These are phyloP conservation scores for Drosophila nigrodunni DNA, from an alignment of 1,140 invertebrate species.

Conservation along the genomic window DNA sequence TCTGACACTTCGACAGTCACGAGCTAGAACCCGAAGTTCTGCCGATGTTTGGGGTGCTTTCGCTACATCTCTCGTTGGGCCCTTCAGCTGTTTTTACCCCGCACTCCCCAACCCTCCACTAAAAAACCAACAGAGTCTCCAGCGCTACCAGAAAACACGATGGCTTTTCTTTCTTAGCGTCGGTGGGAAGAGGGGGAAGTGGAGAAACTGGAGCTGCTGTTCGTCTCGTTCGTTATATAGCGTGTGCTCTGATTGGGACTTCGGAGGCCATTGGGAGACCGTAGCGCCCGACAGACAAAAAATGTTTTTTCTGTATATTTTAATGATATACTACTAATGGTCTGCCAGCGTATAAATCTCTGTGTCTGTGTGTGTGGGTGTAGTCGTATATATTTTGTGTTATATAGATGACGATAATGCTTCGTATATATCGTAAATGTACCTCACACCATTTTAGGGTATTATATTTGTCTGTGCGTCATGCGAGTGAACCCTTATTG, in stretches of 20 bases:
- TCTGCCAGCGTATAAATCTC: slow-evolving; percentile 13
- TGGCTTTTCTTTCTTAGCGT: slow-evolving; percentile 18
- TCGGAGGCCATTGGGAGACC: slow-evolving; percentile 25
- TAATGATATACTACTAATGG: slow-evolving; percentile 22
- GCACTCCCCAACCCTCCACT: no score
- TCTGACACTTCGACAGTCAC: not conserved
- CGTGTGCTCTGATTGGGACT: slow-evolving; percentile 29
- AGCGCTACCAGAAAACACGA: slow-evolving; percentile 14
- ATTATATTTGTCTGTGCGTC: slow-evolving; percentile 40
- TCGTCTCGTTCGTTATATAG: slow-evolving; percentile 25
- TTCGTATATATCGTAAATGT: slow-evolving; percentile 26
- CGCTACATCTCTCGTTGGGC: slow-evolving; percentile 16
- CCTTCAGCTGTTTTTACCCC: slow-evolving; percentile 36
- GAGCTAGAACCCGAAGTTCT: slow-evolving; percentile 41
- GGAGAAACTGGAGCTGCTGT: slow-evolving; percentile 1
- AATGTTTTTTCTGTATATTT: slow-evolving; percentile 28
- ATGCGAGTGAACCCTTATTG: slow-evolving; percentile 14
- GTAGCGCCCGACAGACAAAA: slow-evolving; percentile 30
- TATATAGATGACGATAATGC: slow-evolving; percentile 24
- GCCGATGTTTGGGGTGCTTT: slow-evolving; percentile 76
- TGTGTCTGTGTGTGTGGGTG: slow-evolving; percentile 6
- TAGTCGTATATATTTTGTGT: slow-evolving; percentile 2
- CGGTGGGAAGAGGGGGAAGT: not conserved
- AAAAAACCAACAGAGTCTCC: slow-evolving; percentile 8
- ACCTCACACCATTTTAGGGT: slow-evolving; percentile 48